phyloP scores from a whole-genome alignment of 2,113 vertebrate species.

The Anoplopoma fimbria region DNA sequence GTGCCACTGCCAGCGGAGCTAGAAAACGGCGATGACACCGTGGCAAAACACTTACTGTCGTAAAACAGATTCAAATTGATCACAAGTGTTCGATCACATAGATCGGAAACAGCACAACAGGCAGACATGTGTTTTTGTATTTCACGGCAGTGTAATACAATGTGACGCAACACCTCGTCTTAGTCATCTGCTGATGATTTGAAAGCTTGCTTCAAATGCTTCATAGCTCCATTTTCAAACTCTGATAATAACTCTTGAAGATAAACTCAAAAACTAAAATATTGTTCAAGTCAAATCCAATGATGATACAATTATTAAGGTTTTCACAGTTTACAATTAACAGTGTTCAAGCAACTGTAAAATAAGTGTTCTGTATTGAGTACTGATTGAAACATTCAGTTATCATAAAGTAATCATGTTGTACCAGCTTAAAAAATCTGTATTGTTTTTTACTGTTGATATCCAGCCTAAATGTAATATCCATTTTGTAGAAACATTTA shows the following conservation, averaged over 20 bases:
- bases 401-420: background rate
- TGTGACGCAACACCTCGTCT: background rate
- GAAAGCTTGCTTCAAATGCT: background rate
- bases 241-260: background rate
- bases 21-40: constrained; percentile 23
- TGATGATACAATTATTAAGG: too few species aligned
- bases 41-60: constrained; percentile 14
- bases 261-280: background rate
- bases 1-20: constrained; percentile 16
- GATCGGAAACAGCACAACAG: constrained; percentile 7
- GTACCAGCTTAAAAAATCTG: background rate
- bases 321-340: background rate
- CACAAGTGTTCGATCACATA: constrained; percentile 19
- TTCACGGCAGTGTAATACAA: background rate
- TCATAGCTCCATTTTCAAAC: background rate
- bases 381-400: background rate
- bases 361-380: background rate
- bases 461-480: background rate
- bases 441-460: background rate
- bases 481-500: background rate
- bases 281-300: background rate
- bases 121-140: constrained; percentile 7
- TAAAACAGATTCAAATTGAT: constrained; percentile 59
- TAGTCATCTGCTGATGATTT: background rate
- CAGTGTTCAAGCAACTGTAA: background rate